Evolutionary conservation across 2,113 vertebrate species (phyloP).

Genomic region (Zapus hudsonius): DNA sequence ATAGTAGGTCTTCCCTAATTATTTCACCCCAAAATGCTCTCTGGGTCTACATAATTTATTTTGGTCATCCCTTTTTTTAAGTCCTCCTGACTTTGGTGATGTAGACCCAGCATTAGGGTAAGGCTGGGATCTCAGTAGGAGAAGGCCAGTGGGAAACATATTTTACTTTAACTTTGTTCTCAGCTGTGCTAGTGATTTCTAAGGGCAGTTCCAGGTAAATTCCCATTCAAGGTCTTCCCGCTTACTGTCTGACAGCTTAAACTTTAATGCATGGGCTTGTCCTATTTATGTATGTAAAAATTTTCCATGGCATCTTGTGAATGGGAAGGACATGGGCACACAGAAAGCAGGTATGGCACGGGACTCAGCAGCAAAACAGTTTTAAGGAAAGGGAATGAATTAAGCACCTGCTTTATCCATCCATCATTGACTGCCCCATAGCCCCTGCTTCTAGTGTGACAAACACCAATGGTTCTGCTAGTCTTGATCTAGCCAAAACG

Average conservation of each 20-base stretch:
- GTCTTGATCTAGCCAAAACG: background rate
- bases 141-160: no score
- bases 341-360: background rate
- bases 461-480: background rate
- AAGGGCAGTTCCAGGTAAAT: background rate
- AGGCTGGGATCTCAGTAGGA: background rate
- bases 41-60: background rate
- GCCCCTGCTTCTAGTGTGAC: background rate
- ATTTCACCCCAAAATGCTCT: background rate
- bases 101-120: background rate
- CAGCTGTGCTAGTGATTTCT: background rate
- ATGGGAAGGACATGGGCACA: background rate
- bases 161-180: background rate
- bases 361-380: constrained; percentile 58
- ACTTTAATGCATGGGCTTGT: background rate
- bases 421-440: background rate
- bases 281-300: background rate
- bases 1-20: background rate
- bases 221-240: constrained; percentile 13
- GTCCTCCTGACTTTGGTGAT: constrained; percentile 4
- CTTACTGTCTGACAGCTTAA: background rate
- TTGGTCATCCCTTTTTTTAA: background rate
- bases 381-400: background rate
- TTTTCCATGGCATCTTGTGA: constrained; percentile 1
- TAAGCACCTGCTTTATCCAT: background rate